These are phyloP conservation scores for Halcyon malimbica DNA, from an alignment of 2,113 vertebrate species.

Conservation along the genomic window DNA sequence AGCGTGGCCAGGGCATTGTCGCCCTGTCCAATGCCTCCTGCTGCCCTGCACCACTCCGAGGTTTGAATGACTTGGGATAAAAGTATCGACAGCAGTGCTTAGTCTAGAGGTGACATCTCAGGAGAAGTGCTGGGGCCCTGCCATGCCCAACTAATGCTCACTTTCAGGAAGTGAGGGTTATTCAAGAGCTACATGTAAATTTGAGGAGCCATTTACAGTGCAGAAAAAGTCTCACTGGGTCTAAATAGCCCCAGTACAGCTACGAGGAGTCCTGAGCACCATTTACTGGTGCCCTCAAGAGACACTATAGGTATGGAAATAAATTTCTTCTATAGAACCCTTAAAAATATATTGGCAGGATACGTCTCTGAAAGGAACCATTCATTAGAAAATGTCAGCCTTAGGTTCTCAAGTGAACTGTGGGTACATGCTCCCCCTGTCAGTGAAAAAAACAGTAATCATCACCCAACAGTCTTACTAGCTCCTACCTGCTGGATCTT, in stretches of 20 bases:
- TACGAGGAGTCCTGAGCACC: neutral
- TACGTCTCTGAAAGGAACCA: neutral
- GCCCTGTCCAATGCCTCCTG: rapidly evolving
- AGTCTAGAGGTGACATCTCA: neutral
- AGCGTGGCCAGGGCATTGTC: neutral
- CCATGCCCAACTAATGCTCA: neutral
- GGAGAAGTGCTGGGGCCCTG: neutral
- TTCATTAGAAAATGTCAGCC: neutral
- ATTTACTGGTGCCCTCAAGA: neutral
- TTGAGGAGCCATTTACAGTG: neutral
- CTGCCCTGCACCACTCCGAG: neutral
- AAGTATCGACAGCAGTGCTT: neutral
- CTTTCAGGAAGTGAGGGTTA: neutral
- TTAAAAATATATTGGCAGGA: neutral
- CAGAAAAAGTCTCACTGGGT: neutral
- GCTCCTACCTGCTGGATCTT: neutral
- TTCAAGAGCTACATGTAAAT: neutral
- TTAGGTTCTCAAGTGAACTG: neutral
- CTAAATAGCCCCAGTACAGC: rapidly evolving
- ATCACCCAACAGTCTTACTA: neutral
- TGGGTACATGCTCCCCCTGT: too few relatives aligned
- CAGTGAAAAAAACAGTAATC: neutral
- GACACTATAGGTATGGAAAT: neutral
- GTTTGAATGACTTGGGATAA: neutral
- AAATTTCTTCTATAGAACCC: neutral